These are phyloP conservation scores for Dipus sagitta DNA, from an alignment of 2,797 vertebrate genomes.

Conservation along the genomic window DNA sequence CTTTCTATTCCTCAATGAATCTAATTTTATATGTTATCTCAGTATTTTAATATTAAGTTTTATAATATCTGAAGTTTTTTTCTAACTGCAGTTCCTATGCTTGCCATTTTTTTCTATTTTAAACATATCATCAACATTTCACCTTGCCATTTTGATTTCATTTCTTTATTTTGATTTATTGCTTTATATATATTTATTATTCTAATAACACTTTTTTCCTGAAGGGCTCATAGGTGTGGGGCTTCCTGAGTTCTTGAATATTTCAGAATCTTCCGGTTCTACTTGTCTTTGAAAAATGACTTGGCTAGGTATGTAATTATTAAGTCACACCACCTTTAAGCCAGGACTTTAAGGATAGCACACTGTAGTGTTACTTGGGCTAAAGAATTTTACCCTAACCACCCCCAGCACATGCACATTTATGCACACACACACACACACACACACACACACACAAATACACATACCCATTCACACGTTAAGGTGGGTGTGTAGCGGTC, in stretches of 20 bases:
- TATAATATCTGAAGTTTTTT: slow-evolving; percentile 35
- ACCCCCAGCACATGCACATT: not conserved
- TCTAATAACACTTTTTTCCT: slow-evolving; percentile 47
- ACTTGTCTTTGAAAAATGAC: slow-evolving; percentile 29
- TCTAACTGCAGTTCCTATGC: not conserved
- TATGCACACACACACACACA: not conserved
- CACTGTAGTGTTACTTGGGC: not conserved
- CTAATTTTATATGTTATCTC: slow-evolving; percentile 37
- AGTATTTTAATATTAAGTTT: slow-evolving; percentile 58
- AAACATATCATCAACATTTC: slow-evolving; percentile 47
- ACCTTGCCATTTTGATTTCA: slow-evolving; percentile 41
- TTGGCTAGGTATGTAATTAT: not conserved
- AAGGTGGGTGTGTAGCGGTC: too few relatives aligned
- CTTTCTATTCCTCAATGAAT: not conserved
- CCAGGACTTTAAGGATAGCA: not conserved
- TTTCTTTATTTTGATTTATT: slow-evolving; percentile 69
- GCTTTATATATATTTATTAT: slow-evolving; percentile 58
- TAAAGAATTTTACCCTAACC: not conserved
- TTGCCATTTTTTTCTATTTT: slow-evolving; percentile 54
- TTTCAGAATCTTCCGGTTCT: slow-evolving; percentile 52
- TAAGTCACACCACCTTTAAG: not conserved
- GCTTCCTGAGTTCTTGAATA: slow-evolving; percentile 61
- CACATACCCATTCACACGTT: not conserved
- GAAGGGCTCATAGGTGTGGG: not conserved
- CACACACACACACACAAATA: not conserved